Evolutionary conservation across 2,888 invertebrate genomes (phyloP).

Genomic region (Syritta pipiens): DNA sequence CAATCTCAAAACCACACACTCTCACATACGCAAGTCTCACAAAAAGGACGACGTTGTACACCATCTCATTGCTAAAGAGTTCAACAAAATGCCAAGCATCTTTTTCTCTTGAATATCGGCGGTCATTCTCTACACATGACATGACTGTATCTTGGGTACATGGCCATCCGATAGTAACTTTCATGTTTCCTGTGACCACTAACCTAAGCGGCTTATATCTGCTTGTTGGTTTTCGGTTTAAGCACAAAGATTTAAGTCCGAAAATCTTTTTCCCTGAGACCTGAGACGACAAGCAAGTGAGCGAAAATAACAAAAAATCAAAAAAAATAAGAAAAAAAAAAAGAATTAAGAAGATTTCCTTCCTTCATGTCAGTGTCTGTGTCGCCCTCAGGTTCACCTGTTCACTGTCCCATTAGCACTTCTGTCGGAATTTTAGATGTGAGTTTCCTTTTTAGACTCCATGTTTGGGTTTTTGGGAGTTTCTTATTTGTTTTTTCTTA

Average conservation of each 20-base stretch:
- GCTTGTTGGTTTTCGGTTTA: conserved; percentile 67
- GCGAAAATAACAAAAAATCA: neutral
- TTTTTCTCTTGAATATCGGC: conserved; percentile 2
- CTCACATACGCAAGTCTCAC: too few species aligned
- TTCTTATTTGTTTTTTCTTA: neutral
- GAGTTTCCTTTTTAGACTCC: conserved; percentile 15
- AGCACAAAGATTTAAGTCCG: conserved; percentile 60
- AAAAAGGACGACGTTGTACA: too few species aligned
- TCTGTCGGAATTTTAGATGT: conserved; percentile 61
- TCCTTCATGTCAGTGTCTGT: conserved; percentile 27
- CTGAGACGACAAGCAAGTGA: conserved; percentile 22
- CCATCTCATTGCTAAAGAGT: conserved; percentile 45
- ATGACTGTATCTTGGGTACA: conserved; percentile 13
- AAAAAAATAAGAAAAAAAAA: neutral
- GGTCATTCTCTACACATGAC: neutral
- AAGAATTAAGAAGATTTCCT: conserved; percentile 59
- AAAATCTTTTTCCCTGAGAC: conserved; percentile 49
- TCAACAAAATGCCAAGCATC: conserved; percentile 15
- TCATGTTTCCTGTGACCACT: conserved; percentile 64
- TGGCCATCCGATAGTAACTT: conserved; percentile 36
- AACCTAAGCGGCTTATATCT: conserved; percentile 67
- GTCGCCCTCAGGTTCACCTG: conserved; percentile 47
- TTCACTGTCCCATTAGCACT: conserved; percentile 65
- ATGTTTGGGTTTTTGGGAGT: neutral
- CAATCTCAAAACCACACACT: too few species aligned